Evolutionary conservation across 2,113 vertebrate species (phyloP).

Genomic region (Tringa solitaria): DNA sequence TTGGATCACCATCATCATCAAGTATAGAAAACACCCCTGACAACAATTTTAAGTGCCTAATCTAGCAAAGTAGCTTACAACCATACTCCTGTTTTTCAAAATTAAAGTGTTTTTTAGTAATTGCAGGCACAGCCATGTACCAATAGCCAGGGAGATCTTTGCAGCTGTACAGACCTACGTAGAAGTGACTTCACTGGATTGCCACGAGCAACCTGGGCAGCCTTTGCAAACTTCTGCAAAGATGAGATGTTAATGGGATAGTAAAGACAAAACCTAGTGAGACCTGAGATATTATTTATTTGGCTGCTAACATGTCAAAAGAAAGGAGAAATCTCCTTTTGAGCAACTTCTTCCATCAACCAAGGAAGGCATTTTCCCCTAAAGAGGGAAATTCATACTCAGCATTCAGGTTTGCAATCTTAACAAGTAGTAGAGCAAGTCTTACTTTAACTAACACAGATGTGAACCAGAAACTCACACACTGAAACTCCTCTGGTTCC

Average conservation of each 20-base stretch:
- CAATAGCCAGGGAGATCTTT: background rate
- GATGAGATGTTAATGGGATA: no score
- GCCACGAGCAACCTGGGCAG: background rate
- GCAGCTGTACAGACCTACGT: background rate
- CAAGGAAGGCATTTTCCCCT: background rate
- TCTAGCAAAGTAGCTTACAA: background rate
- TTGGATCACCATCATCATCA: background rate
- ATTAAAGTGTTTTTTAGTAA: background rate
- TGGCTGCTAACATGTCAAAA: background rate
- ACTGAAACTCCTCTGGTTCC: background rate
- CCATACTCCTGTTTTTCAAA: background rate
- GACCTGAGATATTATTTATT: background rate
- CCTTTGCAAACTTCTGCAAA: background rate
- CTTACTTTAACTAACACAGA: background rate
- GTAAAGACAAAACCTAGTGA: background rate
- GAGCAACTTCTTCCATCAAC: background rate
- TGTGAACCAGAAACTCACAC: background rate
- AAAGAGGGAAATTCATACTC: background rate
- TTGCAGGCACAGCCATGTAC: background rate
- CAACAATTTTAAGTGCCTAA: background rate
- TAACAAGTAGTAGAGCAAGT: background rate
- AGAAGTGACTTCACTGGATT: background rate
- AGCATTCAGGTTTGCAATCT: background rate
- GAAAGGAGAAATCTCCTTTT: conserved; percentile 27
- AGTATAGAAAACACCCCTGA: background rate